Base-by-base conservation (phyloP, 1,140 invertebrate species). In the Archegozetes longisetosus region DNA sequence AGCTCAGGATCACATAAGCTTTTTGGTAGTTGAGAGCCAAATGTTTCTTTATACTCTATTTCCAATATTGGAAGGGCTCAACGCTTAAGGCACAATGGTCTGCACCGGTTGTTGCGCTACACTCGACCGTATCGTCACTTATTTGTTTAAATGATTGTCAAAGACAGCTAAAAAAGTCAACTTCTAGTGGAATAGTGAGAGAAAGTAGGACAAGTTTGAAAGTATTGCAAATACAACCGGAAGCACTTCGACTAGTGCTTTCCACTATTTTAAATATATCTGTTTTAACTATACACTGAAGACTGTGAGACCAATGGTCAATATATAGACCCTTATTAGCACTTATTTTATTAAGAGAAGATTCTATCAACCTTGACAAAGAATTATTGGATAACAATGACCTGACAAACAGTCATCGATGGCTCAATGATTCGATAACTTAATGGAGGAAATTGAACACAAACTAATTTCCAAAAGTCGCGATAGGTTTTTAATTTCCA, bases 271-370 rank as follows among this genome's bases (percentile, higher is more conserved):
- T 97, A 67, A 92, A 92, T 76, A 84, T 91, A 66, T 88, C 93
- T 69, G 92, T 97, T 83, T 94, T 93, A n/a, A n/a, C n/a, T n/a
- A n/a, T n/a, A n/a, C n/a, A n/a, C n/a, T 73, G 91, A 95, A 73
- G 94, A 98, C 73, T 94, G 93, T 75, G 91, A 68, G 98, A 97
- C 78, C 93, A 98, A 73, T 98, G 92, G 93, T 94, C 90, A 32
- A 95, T 98, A 90, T 97, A 93, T 1, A 79, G 93, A 32, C 94
- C 94, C 12, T 78, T 98, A 17, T 78, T 98, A 48, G 93, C 92
- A 27, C 82, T 98, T 52, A 95, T 98, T 70, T 78, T 98, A 50
- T 79, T 98, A 25, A 96, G 97, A 75, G 91, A 95, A 77, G 90
- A 96, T 86, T 84, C 69, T 79, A 79, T 68, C 81, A 89, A 66